A percentile compares a stretch with the other conserved stretches of the same genome.
phyloP scores from a whole-genome alignment of 2,113 vertebrate genomes.

The Lipophrys pholis region DNA sequence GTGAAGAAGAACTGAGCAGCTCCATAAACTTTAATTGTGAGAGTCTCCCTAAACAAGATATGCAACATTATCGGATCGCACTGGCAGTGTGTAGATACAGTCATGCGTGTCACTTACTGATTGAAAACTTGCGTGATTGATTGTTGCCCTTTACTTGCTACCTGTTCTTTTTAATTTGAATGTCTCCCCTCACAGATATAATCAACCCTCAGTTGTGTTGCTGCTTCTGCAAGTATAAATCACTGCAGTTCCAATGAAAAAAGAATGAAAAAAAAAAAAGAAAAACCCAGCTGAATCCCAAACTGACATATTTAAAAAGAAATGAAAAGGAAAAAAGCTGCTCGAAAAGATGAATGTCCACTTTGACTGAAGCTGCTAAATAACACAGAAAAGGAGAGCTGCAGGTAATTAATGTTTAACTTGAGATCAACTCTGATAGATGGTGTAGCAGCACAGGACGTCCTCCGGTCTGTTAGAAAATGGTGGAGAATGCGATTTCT shows the following conservation, averaged over 20 bases:
- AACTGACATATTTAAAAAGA: no score
- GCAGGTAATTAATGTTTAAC: no score
- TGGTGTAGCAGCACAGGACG: no score
- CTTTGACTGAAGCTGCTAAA: no score
- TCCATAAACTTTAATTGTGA: slow-evolving; percentile 65
- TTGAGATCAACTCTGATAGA: no score
- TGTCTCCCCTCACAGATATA: slow-evolving; percentile 4
- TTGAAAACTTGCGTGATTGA: slow-evolving; percentile 28
- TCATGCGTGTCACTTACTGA: slow-evolving; percentile 19
- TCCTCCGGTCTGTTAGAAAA: no score
- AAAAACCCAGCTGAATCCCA: no score
- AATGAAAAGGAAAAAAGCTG: no score
- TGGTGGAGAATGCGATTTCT: no score
- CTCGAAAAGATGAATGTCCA: no score
- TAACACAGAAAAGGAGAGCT: no score
- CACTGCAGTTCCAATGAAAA: background rate
- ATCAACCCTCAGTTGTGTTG: background rate
- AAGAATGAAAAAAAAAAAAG: no score
- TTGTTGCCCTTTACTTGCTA: slow-evolving; percentile 21
- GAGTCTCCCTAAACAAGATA: slow-evolving; percentile 39
- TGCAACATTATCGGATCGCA: slow-evolving; percentile 25
- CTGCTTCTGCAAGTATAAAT: slow-evolving; percentile 20
- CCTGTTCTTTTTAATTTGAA: slow-evolving; percentile 39
- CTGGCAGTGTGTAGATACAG: background rate
- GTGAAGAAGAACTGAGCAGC: slow-evolving; percentile 50